A percentile compares a stretch with the other conserved stretches of the same genome.
Conservation (phyloP, 2,113 vertebrate species). For the Brachypodius melanocephalos region DNA sequence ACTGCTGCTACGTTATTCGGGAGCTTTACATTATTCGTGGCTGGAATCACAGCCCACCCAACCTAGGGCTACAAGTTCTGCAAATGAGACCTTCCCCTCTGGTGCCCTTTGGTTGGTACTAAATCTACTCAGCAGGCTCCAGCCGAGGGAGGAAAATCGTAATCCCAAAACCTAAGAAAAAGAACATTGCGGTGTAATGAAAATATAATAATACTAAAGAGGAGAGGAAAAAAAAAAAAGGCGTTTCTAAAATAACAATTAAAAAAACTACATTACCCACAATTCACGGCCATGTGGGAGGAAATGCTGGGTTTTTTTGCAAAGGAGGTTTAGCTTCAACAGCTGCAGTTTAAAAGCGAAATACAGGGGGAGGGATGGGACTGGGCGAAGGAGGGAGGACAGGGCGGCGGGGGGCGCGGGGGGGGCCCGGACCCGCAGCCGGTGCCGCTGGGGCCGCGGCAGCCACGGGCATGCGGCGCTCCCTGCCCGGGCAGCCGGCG, state of each 20-base stretch:
- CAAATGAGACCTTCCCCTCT: not conserved
- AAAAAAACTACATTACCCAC: conserved; percentile 86
- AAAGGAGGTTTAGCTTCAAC: conserved; percentile 59
- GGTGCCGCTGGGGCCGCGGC: not conserved
- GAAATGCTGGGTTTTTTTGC: conserved; percentile 80
- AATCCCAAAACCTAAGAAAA: not conserved
- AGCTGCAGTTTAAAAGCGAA: conserved; percentile 70
- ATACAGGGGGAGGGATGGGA: conserved; percentile 9
- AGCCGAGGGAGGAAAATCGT: not conserved
- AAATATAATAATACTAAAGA: not conserved
- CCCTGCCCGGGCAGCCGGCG: not conserved
- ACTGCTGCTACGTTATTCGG: not conserved
- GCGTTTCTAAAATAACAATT: not conserved
- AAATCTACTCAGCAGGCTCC: not conserved
- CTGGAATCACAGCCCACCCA: not conserved
- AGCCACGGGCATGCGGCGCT: not conserved
- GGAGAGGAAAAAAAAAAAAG: too few species aligned
- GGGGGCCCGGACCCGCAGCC: not conserved
- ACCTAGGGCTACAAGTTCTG: not conserved
- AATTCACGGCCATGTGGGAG: conserved; percentile 61
- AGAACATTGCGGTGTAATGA: not conserved
- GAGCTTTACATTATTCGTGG: not conserved
- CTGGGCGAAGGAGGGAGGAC: not conserved
- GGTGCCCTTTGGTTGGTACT: not conserved
- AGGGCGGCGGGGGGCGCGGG: not conserved